These are phyloP conservation scores for Danaus melanippus DNA, from an alignment of 1,140 invertebrate genomes.

Conservation along the genomic window DNA sequence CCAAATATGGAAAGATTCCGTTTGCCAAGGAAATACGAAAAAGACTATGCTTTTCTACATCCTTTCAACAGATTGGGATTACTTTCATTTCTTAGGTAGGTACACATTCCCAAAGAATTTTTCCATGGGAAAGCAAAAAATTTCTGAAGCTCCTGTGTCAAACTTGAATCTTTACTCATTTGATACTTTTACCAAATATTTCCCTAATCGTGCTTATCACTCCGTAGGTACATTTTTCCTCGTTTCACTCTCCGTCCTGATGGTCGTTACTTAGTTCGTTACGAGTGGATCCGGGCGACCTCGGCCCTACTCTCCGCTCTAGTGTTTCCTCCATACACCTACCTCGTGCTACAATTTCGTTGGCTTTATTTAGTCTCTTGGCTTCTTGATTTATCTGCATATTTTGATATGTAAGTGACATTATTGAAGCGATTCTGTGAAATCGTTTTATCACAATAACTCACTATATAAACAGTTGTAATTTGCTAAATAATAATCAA, in stretches of 20 bases:
- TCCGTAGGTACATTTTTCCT: slow-evolving; percentile 45
- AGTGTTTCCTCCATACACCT: slow-evolving; percentile 42
- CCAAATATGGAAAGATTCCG: slow-evolving; percentile 35
- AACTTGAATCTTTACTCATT: no score
- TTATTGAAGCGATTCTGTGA: background rate
- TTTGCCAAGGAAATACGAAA: slow-evolving; percentile 43
- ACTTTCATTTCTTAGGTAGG: slow-evolving; percentile 45
- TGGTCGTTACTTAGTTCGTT: slow-evolving; percentile 31
- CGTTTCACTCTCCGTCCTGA: slow-evolving; percentile 52
- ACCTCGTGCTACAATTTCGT: slow-evolving; percentile 43
- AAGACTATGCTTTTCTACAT: slow-evolving; percentile 37
- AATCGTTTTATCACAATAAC: background rate
- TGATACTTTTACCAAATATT: no score
- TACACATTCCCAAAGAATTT: slow-evolving; percentile 7
- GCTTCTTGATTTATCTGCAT: slow-evolving; percentile 37
- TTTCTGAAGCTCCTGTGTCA: no score
- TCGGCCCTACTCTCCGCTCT: slow-evolving; percentile 42
- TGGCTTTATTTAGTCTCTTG: slow-evolving; percentile 22
- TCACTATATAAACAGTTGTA: background rate
- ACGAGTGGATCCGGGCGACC: slow-evolving; percentile 39
- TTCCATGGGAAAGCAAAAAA: background rate
- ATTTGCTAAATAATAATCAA: no score
- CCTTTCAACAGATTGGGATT: slow-evolving; percentile 48
- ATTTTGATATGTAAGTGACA: slow-evolving; percentile 41
- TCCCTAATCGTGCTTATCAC: background rate